phyloP scores from a whole-genome alignment of 2,797 vertebrate species.

The Distichodus sexfasciatus region DNA sequence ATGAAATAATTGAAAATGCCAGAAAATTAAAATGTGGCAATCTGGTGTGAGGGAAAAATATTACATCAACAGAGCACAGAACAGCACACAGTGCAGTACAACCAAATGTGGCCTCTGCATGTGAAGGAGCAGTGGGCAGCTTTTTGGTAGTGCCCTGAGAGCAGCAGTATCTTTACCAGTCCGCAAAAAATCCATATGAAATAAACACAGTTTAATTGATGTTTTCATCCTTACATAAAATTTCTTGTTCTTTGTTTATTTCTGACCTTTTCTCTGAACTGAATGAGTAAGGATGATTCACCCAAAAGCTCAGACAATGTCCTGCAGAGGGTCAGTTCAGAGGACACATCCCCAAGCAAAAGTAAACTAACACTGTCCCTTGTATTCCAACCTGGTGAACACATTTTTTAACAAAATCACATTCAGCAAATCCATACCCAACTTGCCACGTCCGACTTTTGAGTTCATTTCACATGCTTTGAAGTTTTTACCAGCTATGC shows the following conservation, averaged over 20 bases:
- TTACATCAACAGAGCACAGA: too few species aligned
- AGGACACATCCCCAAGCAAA: neutral
- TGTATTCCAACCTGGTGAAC: neutral
- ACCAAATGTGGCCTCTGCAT: too few species aligned
- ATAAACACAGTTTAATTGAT: too few species aligned
- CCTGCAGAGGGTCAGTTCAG: neutral
- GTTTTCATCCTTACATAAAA: neutral
- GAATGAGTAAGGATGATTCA: conserved; percentile 12
- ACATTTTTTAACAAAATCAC: neutral
- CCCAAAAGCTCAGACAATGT: conserved; percentile 1
- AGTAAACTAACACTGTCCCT: neutral
- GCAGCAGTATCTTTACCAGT: too few species aligned
- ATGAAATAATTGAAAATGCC: too few species aligned
- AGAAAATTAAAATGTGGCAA: too few species aligned
- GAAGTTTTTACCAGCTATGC: conserved; percentile 8
- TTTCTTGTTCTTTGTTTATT: neutral
- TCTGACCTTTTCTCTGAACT: neutral
- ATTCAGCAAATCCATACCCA: neutral
- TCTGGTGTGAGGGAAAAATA: too few species aligned
- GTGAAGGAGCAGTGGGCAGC: too few species aligned
- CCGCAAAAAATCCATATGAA: too few species aligned
- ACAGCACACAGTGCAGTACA: too few species aligned
- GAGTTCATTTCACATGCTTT: conserved; percentile 45
- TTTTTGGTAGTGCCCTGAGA: too few species aligned
- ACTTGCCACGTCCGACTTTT: conserved; percentile 7